Evolutionary conservation across 1,140 invertebrate species (phyloP).

Genomic region (Sminthurinus signatus): DNA sequence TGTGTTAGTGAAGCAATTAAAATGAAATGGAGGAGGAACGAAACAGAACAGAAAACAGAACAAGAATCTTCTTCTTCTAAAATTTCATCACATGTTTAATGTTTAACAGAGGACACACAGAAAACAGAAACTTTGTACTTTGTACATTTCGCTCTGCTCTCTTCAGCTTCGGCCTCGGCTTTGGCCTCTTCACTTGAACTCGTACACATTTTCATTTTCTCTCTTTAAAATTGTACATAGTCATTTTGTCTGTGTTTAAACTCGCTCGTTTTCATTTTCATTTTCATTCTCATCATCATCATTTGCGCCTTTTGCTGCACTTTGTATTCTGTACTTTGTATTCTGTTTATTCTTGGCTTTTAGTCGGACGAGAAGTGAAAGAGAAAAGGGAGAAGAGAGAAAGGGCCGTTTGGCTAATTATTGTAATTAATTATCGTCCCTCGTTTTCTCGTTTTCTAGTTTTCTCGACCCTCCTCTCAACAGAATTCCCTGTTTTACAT

Average conservation of each 20-base stretch:
- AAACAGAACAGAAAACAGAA: not conserved
- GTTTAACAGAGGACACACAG: too few species aligned
- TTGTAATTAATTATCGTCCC: constrained; percentile 33
- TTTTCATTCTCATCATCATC: too few species aligned
- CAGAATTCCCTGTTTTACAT: not conserved
- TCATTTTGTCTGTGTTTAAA: too few species aligned
- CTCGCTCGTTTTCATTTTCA: too few species aligned
- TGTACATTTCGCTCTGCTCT: too few species aligned
- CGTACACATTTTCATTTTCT: too few species aligned
- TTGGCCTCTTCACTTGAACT: too few species aligned
- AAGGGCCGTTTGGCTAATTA: constrained; percentile 22
- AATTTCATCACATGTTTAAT: too few species aligned
- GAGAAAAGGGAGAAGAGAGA: constrained; percentile 1
- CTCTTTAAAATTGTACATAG: too few species aligned
- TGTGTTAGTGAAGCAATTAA: constrained; percentile 22
- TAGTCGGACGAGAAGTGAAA: not conserved
- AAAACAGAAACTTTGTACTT: too few species aligned
- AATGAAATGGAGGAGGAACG: constrained; percentile 20
- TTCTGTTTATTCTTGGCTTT: not conserved
- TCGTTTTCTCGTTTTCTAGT: constrained; percentile 25
- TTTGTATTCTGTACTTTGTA: too few species aligned
- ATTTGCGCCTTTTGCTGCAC: not conserved
- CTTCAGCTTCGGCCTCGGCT: too few species aligned
- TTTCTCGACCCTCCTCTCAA: not conserved
- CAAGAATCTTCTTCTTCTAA: not conserved